Conservation (phyloP, 2,113 vertebrate genomes). For the Lamprotornis superbus region DNA sequence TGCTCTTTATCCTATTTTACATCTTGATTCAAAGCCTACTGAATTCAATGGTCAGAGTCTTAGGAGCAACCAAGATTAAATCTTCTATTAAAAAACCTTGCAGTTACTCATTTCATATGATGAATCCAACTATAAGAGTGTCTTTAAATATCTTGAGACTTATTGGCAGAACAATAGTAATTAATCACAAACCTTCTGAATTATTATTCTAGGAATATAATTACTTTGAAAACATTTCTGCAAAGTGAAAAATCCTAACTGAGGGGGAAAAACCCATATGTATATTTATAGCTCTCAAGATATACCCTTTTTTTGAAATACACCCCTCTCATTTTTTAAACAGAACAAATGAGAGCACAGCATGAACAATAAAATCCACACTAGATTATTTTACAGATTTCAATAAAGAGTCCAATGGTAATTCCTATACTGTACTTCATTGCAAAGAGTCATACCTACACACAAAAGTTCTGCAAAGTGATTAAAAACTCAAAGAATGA, state of each 20-base stretch:
- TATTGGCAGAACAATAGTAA: background rate
- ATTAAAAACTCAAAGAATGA: background rate
- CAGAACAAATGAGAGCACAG: background rate
- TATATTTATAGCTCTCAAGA: background rate
- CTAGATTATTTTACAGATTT: background rate
- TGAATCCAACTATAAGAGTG: background rate
- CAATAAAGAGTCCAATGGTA: background rate
- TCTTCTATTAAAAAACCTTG: background rate
- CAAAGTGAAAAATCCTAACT: background rate
- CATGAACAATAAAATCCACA: background rate
- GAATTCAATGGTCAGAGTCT: background rate
- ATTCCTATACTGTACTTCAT: background rate
- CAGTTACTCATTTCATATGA: background rate
- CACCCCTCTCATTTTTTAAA: background rate
- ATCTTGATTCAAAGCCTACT: background rate
- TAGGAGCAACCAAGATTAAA: background rate
- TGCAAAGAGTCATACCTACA: background rate
- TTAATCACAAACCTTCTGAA: constrained; percentile 11
- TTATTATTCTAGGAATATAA: background rate
- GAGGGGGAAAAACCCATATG: background rate
- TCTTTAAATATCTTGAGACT: constrained; percentile 8
- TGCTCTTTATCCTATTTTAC: background rate
- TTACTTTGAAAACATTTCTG: background rate
- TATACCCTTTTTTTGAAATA: background rate
- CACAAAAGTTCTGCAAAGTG: background rate